phyloP scores from a whole-genome alignment of 53 echinoderm and acorn worm species.

The Echinometra lucunter region DNA sequence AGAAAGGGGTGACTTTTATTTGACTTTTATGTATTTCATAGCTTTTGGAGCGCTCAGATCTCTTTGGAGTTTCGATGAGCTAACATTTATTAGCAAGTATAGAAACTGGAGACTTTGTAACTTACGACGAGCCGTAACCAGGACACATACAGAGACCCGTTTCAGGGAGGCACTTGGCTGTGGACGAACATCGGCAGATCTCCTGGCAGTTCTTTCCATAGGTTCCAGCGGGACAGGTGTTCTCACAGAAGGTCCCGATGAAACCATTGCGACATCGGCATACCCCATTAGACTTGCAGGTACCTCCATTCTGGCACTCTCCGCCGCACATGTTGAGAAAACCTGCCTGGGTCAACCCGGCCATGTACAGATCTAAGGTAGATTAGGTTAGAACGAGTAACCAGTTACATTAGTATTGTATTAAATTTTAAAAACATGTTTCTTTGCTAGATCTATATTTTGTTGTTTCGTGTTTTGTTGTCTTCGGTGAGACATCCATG shows the following conservation, averaged over 20 bases:
- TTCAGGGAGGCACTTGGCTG: conserved; percentile 42
- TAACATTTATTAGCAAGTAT: too few species aligned
- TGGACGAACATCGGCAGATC: conserved; percentile 11
- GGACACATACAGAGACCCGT: conserved; percentile 59
- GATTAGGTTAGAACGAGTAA: neutral
- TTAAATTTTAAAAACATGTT: too few species aligned
- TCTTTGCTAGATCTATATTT: too few species aligned
- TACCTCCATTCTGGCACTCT: conserved; percentile 56
- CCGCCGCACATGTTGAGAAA: conserved; percentile 26
- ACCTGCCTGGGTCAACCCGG: neutral
- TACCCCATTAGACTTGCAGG: neutral
- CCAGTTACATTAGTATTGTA: neutral
- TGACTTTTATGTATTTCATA: too few species aligned
- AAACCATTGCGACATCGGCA: conserved; percentile 57
- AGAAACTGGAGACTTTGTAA: neutral
- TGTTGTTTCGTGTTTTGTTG: too few species aligned
- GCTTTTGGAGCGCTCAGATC: too few species aligned
- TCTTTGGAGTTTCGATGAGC: too few species aligned
- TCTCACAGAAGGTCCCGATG: conserved; percentile 53
- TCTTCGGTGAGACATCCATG: too few species aligned
- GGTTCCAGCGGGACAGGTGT: conserved; percentile 21
- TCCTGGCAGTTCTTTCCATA: conserved; percentile 60
- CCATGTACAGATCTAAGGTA: conserved; percentile 56
- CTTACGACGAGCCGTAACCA: conserved; percentile 51
- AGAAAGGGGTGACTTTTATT: too few species aligned